Evolutionary conservation across 2,888 invertebrate genomes (phyloP), one percentile per base, ranked within the genome.

Genomic region (Papilio protenor): DNA sequence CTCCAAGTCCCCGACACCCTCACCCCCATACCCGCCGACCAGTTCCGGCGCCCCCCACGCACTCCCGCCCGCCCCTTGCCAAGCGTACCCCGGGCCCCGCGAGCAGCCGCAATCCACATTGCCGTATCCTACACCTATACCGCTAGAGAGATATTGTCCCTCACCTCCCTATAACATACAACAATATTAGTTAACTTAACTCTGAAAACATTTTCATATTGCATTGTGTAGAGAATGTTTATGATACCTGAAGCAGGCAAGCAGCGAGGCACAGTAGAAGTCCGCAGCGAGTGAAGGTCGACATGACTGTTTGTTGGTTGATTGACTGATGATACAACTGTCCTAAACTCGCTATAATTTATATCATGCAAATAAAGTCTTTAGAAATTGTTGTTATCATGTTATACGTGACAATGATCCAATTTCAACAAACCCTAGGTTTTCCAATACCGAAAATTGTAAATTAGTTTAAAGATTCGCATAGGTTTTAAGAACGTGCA

Each of bases 1-100:
- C 11, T 70, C 69, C 69, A 70, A 70, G 69, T 70, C 69, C 10
- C 69, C 69, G 45, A 21, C 16, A 47, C 69, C 69, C 21, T 40
- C 69, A 10, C 69, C 69, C 45, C 69, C 69, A 47, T 70, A 70
- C 16, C 45, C 69, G 47, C 69, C 47, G 21, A 47, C 14, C 10
- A 47, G 47, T 70, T 70, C 69, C 45, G 70, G 45, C 4, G 14
- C 21, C 21, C 45, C 21, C 70, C 70, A 47, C 14, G 21, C 70
- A 47, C 23, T 4, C 0, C 21, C 45, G 49, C 49, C 21, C 12
- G 8, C 21, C 21, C 70, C 70, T 11, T 47, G 61, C 61, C 61
- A 27, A 61, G 14, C 27, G 55, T 55, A 55, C 12, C 49, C 71
- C 12, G 23, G 47, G 47, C 71, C 47, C 14, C 47, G 70, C 23